Percentiles rank a stretch among this genome's conserved stretches.
Evolutionary conservation across 2,113 vertebrate genomes (phyloP).

Genomic region (Stegostoma tigrinum): DNA sequence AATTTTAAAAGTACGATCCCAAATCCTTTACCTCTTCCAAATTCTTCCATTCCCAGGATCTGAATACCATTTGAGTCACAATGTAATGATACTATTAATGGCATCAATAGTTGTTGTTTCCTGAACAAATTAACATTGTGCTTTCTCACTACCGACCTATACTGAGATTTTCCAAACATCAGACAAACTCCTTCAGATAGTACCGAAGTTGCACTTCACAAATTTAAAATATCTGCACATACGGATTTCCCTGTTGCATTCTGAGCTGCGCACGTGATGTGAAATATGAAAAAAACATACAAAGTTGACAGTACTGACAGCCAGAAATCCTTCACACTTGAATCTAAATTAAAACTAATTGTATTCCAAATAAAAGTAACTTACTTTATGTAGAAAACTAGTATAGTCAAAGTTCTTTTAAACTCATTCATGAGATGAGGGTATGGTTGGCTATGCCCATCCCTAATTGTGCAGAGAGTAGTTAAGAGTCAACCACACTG

Average conservation of each 20-base stretch:
- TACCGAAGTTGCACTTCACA: neutral
- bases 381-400: too few species aligned
- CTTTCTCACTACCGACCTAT: neutral
- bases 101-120: neutral
- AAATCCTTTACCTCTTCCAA: neutral
- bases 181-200: neutral
- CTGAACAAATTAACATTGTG: neutral
- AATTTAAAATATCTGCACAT: neutral
- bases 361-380: neutral
- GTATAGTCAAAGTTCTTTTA: too few species aligned
- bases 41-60: neutral
- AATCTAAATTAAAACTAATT: neutral
- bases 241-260: neutral
- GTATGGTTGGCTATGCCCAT: too few species aligned
- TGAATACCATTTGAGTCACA: neutral
- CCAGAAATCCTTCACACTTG: neutral
- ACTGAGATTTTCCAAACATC: neutral
- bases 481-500: too few species aligned
- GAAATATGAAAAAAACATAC: neutral
- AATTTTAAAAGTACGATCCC: neutral
- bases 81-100: neutral
- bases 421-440: too few species aligned
- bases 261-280: neutral
- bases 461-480: too few species aligned
- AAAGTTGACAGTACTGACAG: neutral